Evolutionary conservation across 1,140 invertebrate genomes (phyloP).

Genomic region (Aphaenogaster ashmeadi): DNA sequence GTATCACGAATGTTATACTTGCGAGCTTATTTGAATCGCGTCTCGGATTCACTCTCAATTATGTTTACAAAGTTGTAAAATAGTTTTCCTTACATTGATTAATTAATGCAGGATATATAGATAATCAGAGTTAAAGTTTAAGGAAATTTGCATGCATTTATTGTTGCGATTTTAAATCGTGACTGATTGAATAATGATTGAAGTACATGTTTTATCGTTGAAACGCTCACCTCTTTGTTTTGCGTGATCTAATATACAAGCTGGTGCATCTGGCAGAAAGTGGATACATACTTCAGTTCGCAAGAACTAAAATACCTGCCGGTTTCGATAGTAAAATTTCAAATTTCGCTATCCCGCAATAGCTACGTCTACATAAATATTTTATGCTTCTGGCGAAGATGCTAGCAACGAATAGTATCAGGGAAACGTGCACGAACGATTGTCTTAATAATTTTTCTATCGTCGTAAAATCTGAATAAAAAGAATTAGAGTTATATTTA

Average conservation of each 20-base stretch:
- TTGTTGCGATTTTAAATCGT: neutral
- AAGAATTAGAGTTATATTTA: neutral
- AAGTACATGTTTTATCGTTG: conserved; percentile 1
- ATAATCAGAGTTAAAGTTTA: neutral
- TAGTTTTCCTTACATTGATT: neutral
- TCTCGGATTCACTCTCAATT: neutral
- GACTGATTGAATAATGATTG: neutral
- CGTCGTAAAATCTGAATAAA: neutral
- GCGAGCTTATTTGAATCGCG: neutral
- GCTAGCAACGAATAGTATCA: conserved; percentile 17
- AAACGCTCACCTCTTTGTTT: conserved; percentile 5
- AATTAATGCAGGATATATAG: neutral
- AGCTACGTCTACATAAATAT: conserved; percentile 71
- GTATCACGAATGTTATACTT: neutral
- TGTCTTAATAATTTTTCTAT: conserved; percentile 19
- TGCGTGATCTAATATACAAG: conserved; percentile 18
- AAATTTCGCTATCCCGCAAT: conserved; percentile 67
- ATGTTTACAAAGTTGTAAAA: neutral
- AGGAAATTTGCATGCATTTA: neutral
- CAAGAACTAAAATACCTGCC: conserved; percentile 39
- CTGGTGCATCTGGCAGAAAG: conserved; percentile 46
- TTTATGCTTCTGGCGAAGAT: conserved; percentile 63
- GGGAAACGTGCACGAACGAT: neutral
- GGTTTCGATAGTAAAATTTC: conserved; percentile 70
- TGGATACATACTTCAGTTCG: conserved; percentile 55